Evolutionary conservation across 2,888 invertebrate genomes (phyloP).

Genomic region (Dusona sp.): DNA sequence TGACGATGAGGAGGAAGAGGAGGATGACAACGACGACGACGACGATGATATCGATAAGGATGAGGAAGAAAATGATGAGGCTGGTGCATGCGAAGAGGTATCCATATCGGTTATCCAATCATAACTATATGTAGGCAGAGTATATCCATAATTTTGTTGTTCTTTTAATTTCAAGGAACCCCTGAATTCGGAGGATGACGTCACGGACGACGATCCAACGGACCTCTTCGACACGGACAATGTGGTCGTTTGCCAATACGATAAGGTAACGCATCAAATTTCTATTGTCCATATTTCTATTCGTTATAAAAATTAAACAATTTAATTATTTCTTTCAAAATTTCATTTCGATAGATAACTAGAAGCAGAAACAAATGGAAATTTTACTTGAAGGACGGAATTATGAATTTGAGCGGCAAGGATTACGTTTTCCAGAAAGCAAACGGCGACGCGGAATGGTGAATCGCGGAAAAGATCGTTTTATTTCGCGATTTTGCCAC

Average conservation of each 20-base stretch:
- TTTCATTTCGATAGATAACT: conserved; percentile 90
- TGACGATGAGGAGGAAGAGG: conserved; percentile 92
- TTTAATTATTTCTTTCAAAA: neutral
- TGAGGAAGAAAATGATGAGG: conserved; percentile 84
- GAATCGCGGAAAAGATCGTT: conserved; percentile 78
- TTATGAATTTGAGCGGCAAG: conserved; percentile 99
- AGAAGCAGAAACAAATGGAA: conserved; percentile 99
- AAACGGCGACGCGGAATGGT: conserved; percentile 99
- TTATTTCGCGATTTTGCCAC: neutral
- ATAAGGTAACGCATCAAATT: conserved; percentile 89
- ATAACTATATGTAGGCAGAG: neutral
- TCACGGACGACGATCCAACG: conserved; percentile 97
- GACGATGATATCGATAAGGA: conserved; percentile 85
- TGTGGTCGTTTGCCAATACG: conserved; percentile 99
- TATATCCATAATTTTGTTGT: neutral
- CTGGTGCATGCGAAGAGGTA: conserved; percentile 83
- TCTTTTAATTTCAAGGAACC: conserved; percentile 89
- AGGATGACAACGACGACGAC: conserved; percentile 86
- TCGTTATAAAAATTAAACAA: neutral
- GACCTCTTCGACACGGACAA: conserved; percentile 99
- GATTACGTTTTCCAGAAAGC: conserved; percentile 99
- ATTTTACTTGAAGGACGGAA: conserved; percentile 99
- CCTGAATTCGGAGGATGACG: conserved; percentile 98
- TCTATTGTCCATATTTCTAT: neutral
- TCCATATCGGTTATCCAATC: neutral